phyloP scores from a whole-genome alignment of 1,140 invertebrate species.

The Eriocheir sinensis region DNA sequence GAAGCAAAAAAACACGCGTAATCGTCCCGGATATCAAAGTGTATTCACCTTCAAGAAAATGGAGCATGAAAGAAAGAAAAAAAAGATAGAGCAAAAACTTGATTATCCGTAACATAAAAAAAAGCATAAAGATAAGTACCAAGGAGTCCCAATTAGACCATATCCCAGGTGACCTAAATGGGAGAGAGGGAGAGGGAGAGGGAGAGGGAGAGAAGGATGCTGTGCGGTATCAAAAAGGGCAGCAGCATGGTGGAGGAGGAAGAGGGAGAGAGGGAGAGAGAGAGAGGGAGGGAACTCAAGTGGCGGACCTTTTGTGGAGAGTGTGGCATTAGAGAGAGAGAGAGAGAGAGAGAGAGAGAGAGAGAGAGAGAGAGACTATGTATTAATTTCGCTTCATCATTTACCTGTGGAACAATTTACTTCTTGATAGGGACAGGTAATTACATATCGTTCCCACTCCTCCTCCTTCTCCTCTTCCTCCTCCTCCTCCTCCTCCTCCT shows the following conservation, averaged over 20 bases:
- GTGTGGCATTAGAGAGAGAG: neutral
- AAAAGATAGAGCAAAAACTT: too few relatives aligned
- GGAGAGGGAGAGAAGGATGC: neutral
- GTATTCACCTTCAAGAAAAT: too few relatives aligned
- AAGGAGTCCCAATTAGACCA: too few relatives aligned
- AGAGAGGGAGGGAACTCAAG: neutral
- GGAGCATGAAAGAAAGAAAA: too few relatives aligned
- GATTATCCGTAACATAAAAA: too few relatives aligned
- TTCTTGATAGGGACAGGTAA: neutral
- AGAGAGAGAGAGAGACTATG: conserved; percentile 11
- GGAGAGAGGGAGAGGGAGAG: neutral
- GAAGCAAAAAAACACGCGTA: neutral
- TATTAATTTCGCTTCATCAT: neutral
- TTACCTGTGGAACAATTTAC: neutral
- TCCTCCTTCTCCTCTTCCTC: neutral
- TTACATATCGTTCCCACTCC: neutral
- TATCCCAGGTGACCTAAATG: neutral
- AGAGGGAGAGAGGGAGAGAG: neutral
- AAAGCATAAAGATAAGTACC: too few relatives aligned
- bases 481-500: too few relatives aligned
- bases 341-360: conserved; percentile 49
- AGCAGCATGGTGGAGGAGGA: neutral
- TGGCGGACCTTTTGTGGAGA: neutral
- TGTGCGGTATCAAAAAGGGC: too few relatives aligned
- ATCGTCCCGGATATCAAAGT: too few relatives aligned